Base-by-base conservation (phyloP, 2,113 vertebrate genomes). In the Bostrychus sinensis region DNA sequence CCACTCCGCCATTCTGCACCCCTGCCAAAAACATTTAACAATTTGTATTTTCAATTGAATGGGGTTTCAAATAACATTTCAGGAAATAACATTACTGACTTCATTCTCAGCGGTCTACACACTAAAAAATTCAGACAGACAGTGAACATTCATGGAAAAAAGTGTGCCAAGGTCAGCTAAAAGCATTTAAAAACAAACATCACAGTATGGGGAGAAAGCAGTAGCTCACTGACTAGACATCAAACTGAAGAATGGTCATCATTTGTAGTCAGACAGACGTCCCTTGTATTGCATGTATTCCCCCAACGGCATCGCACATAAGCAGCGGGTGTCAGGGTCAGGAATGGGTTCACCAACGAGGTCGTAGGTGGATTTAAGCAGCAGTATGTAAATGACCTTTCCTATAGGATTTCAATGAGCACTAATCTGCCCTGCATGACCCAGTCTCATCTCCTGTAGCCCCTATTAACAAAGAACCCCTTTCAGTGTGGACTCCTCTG, bases 381-480 rank as follows among this genome's bases (percentile, higher is more conserved):
- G 70, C 69, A 73, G 81, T 75, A 66, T 81, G 78, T 78, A 83
- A 80, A 84, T 73, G 80, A 78, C 76, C 80, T 70, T 59, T 81
- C 68, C 75, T 83, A 87, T 85, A 82, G 84, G 81, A 87, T 84
- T 88, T 85, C 87, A 87, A 79, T 83, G 62, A 86, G 72, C 56
- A 69, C 83, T 86, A 87, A 89, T 87, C 83, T 77, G 83, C 55
- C 48, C 67, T 56, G 54, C 65, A 45, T 82, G 84, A 90, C 82
- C 81, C 37, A 58, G 67, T 62, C 76, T 76, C 66, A 68, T 66
- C 83, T 48, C 9, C 28, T 16, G 39, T 20, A 54, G 23, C 55
- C 34, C 13, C 22, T 9, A 42, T 79, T 78, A 74, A 88, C 83
- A 90, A 86, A 83, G 81, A 77, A 75, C 42, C 56, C 76, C 83